phyloP scores from a whole-genome alignment of 2,888 invertebrate species.

The Protodeltote pygarga region DNA sequence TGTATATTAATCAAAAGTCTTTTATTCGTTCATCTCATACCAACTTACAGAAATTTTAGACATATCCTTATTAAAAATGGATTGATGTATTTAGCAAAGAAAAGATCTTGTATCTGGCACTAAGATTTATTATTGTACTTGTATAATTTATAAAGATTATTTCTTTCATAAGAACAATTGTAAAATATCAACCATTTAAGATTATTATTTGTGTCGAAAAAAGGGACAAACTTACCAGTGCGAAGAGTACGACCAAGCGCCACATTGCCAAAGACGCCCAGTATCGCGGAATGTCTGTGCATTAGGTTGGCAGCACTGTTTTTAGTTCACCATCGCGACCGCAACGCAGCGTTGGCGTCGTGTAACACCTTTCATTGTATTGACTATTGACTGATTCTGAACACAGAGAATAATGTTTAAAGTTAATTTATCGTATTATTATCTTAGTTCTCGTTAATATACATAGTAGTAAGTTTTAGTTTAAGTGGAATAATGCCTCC shows the following conservation, averaged over 20 bases:
- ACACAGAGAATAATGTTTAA: slow-evolving; percentile 88
- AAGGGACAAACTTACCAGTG: slow-evolving; percentile 63
- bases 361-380: slow-evolving; percentile 91
- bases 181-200: slow-evolving; percentile 16
- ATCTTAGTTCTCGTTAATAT: slow-evolving; percentile 83
- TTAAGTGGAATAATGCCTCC: slow-evolving; percentile 85
- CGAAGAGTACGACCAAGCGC: slow-evolving; percentile 70
- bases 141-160: slow-evolving; percentile 13
- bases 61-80: slow-evolving; percentile 44
- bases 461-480: slow-evolving; percentile 82
- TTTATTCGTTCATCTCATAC: slow-evolving; percentile 36
- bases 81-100: slow-evolving; percentile 17
- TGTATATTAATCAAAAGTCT: slow-evolving; percentile 39
- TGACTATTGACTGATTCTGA: slow-evolving; percentile 90
- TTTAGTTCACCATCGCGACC: slow-evolving; percentile 87
- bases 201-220: slow-evolving; percentile 38
- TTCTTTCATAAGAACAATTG: slow-evolving; percentile 9
- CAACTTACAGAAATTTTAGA: slow-evolving; percentile 52
- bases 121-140: background rate
- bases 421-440: slow-evolving; percentile 88
- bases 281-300: slow-evolving; percentile 75
- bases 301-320: slow-evolving; percentile 77
- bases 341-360: slow-evolving; percentile 87
- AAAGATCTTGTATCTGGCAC: background rate
- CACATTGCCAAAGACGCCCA: slow-evolving; percentile 84